Evolutionary conservation across 2,113 vertebrate genomes (phyloP).

Genomic region (Tricholaema leucomelas): DNA sequence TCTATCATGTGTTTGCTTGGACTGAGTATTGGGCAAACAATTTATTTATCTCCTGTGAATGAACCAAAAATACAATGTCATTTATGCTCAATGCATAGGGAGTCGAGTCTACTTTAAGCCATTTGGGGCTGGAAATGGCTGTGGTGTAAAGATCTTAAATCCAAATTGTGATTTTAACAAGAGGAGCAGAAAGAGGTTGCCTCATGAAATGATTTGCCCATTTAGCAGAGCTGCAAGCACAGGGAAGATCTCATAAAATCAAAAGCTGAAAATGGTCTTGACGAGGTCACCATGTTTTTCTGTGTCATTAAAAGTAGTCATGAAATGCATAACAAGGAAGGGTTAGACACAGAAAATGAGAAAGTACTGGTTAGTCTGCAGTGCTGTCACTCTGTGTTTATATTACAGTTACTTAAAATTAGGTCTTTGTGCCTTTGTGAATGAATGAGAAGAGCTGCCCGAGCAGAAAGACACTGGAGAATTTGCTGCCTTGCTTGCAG

Average conservation of each 20-base stretch:
- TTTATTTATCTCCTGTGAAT: not conserved
- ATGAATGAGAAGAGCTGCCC: not conserved
- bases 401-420: constrained; percentile 7
- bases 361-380: not conserved
- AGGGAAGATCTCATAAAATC: not conserved
- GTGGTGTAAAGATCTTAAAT: not conserved
- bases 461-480: not conserved
- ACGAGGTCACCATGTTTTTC: not conserved
- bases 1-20: not conserved
- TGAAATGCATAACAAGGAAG: not conserved
- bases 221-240: not conserved
- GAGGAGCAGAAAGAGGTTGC: not conserved
- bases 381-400: not conserved
- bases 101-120: not conserved
- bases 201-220: not conserved
- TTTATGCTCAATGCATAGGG: not conserved
- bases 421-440: not conserved
- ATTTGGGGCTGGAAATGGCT: not conserved
- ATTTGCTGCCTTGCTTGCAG: not conserved
- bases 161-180: not conserved
- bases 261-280: not conserved
- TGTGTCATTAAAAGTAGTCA: not conserved
- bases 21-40: not conserved
- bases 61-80: not conserved
- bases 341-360: not conserved